Evolutionary conservation across 2,797 vertebrate genomes (phyloP), one percentile per base, ranked within the genome.

Genomic region (Chrysocyon brachyurus): DNA sequence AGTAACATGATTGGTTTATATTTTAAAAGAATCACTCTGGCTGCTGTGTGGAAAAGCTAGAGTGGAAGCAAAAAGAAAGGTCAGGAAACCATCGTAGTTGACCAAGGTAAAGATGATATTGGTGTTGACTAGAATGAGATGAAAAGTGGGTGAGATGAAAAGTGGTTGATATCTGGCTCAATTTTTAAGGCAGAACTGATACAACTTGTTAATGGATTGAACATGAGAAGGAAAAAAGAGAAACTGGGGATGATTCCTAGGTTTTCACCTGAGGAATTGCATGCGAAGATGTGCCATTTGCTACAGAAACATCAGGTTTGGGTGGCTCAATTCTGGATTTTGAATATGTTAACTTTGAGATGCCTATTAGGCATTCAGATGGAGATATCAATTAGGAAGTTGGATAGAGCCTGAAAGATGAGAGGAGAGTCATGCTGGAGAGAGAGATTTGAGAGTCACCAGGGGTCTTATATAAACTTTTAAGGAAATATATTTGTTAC

Each of bases 401-500:
- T 84, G 57, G 31, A 86, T 78, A 90, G 4, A 96, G 12, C 12
- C 46, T 87, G 19, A 15, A 96, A 92, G 64, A 40, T 66, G 70
- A 82, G 4, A 33, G 12, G 12, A 75, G 28, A 90, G 19, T 66
- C 12, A 75, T 33, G 49, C 15, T 93, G 56, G 21, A 89, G 31
- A 84, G 64, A 96, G 40, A 14, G 24, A 87, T 64, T 68, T 85
- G 64, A 22, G 49, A 96, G 49, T 91, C 78, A 91, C 49, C 46
- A 56, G 28, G 21, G 8, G 64, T 59, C n/a, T 49, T 70, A 12
- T n/a, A 31, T 63, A 82, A 49, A 78, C 15, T 78, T 92, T 91
- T 77, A 96, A 86, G 59, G 33, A 96, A 86, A 77, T 78, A 40
- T 16, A 66, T 88, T 82, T 83, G 82, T 72, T 46, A 59, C 14